phyloP scores from a whole-genome alignment of 2,113 vertebrate genomes.

The Benitochromis conjunctus region DNA sequence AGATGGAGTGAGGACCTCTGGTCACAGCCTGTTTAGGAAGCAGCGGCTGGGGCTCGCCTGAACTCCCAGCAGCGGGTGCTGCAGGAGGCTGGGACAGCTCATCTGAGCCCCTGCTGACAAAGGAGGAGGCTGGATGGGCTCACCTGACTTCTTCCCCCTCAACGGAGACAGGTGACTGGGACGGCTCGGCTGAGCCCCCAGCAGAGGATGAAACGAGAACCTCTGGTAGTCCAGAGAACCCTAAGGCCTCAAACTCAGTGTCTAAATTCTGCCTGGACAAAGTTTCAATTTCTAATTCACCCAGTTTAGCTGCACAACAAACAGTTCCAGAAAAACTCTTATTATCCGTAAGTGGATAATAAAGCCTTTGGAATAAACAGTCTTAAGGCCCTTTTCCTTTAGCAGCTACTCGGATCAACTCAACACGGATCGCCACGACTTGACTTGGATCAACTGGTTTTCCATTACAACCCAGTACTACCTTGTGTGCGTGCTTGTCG shows the following conservation, averaged over 20 bases:
- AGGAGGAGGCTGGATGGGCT: too few species aligned
- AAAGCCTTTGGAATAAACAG: not conserved
- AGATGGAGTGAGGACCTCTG: not conserved
- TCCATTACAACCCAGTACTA: not conserved
- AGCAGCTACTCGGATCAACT: not conserved
- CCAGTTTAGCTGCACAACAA: not conserved
- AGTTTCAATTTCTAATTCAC: not conserved
- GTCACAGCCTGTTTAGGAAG: not conserved
- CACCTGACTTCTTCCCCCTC: too few species aligned
- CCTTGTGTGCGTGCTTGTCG: not conserved
- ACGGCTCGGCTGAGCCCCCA: not conserved
- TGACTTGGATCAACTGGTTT: not conserved
- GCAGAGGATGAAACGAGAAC: not conserved
- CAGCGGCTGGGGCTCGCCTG: not conserved
- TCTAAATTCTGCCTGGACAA: not conserved
- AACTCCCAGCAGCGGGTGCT: too few species aligned
- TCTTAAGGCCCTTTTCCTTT: fast-evolving
- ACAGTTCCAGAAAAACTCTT: not conserved
- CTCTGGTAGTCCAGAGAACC: fast-evolving
- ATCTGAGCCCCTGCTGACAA: too few species aligned
- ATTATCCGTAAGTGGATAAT: not conserved
- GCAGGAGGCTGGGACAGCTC: too few species aligned
- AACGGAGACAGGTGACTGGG: not conserved
- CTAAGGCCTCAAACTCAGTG: not conserved
- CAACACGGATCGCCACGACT: not conserved